Percentiles rank a stretch among this genome's conserved stretches.
These are phyloP conservation scores for Caranx ignobilis DNA, from an alignment of 2,113 vertebrate species.

Conservation along the genomic window DNA sequence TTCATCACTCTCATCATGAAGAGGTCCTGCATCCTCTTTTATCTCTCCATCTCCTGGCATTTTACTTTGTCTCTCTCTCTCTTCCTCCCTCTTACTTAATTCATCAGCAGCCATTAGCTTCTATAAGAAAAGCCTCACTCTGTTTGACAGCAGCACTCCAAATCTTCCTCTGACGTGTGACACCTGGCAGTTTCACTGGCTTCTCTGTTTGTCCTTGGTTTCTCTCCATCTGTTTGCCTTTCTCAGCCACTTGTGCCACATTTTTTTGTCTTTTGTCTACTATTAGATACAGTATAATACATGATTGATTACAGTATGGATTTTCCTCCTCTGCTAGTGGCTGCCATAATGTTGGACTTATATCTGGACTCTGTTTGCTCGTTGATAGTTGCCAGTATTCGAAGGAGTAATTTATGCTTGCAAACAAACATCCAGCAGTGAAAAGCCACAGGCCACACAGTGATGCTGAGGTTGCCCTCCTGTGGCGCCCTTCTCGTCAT, in stretches of 20 bases:
- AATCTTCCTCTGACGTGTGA: slow-evolving; percentile 17
- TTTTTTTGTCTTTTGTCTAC: slow-evolving; percentile 1
- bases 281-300: slow-evolving; percentile 1
- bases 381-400: slow-evolving; percentile 17
- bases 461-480: slow-evolving; percentile 49
- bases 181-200: not conserved
- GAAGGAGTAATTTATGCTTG: slow-evolving; percentile 38
- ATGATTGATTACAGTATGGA: slow-evolving; percentile 29
- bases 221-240: not conserved
- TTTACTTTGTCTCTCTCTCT: slow-evolving; percentile 30
- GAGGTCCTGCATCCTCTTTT: slow-evolving; percentile 63
- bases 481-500: slow-evolving; percentile 32
- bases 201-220: slow-evolving; percentile 15
- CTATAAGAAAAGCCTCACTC: slow-evolving; percentile 26
- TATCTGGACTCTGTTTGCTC: slow-evolving; percentile 2
- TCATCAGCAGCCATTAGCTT: slow-evolving; percentile 59
- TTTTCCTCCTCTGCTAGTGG: not conserved
- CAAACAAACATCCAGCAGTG: slow-evolving; percentile 48
- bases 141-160: slow-evolving; percentile 34
- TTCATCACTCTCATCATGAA: slow-evolving; percentile 71
- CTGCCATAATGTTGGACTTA: not conserved
- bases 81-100: slow-evolving; percentile 38
- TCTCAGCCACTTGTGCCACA: slow-evolving; percentile 18
- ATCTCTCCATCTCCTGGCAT: slow-evolving; percentile 66
- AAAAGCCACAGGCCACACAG: slow-evolving; percentile 30